Evolutionary conservation across 2,113 vertebrate genomes (phyloP), one percentile per base, ranked within the genome.

Genomic region (Seriola quinqueradiata): DNA sequence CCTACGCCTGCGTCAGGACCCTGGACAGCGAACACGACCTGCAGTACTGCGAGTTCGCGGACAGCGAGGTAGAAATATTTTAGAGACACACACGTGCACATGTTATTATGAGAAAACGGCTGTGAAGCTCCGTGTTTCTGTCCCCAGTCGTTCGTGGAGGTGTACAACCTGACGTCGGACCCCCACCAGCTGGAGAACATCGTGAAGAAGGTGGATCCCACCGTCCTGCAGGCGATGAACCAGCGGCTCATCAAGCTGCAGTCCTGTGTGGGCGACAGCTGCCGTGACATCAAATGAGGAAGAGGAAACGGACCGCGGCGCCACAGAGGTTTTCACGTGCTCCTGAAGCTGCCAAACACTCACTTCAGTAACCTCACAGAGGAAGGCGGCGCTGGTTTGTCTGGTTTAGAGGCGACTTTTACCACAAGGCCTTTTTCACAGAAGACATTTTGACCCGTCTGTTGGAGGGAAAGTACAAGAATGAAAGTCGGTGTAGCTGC

Each of bases 31-130:
- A 78, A 1, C 38, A 65, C 19, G 58, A 96, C 86, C 83, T 96
- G n/a, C 96, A 96, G 73, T 96, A 96, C 90, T 96, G 96, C 69
- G 96, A 96, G 90, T 96, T 96, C 77, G 95, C 95, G 0, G 96
- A 96, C 92, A 92, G 28, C 9, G 94, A 96, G 95, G 96, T 93
- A 82, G 3, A 1, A 9, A 23, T 11, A 12, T 17, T 42, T 6
- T 1, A 1, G 32, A 16, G 32, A 64, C 16, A 5, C 19, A 11
- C 16, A 8, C 19, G 5, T 11, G 9, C 6, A 3, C 19, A 1
- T 86, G 74, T 36, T 9, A 0, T 67, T 42, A 3, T 36, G 5
- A 34, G 4, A 38, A 36, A 32, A 2, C 52, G 3, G 44, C 13
- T 3, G 57, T 83, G 42, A 65, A 44, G 2, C 65, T 52, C 13